phyloP scores from a whole-genome alignment of 2,113 vertebrate genomes.

The Thalassoma bifasciatum region DNA sequence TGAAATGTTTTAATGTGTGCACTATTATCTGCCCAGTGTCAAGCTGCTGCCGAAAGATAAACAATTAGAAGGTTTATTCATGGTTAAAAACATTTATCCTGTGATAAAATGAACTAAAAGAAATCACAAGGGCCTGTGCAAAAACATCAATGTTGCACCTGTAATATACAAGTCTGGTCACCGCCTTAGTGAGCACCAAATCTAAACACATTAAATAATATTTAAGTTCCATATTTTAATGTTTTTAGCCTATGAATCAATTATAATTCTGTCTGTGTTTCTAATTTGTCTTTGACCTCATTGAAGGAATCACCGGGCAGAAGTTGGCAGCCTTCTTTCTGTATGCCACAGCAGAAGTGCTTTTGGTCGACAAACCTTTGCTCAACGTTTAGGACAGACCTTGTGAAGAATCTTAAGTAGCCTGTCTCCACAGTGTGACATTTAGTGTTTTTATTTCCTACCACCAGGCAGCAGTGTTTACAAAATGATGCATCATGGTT shows the following conservation, averaged over 20 bases:
- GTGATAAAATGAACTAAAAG: constrained; percentile 1
- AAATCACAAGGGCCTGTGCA: constrained; percentile 41
- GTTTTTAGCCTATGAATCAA: neutral
- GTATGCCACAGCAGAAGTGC: neutral
- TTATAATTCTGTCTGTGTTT: neutral
- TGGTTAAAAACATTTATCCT: neutral
- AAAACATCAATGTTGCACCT: constrained; percentile 8
- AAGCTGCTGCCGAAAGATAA: neutral
- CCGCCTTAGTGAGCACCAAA: too few relatives aligned
- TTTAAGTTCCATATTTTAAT: neutral
- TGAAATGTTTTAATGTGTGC: neutral
- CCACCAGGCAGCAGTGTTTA: neutral
- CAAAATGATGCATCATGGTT: neutral
- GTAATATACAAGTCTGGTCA: neutral
- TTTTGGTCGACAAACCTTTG: neutral
- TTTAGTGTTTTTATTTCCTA: neutral
- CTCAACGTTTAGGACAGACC: neutral
- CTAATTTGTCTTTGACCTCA: neutral
- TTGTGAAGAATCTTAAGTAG: constrained; percentile 1
- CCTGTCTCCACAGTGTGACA: neutral
- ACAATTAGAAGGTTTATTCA: neutral
- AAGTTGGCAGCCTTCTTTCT: neutral
- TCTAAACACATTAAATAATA: too few relatives aligned
- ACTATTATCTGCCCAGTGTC: neutral
- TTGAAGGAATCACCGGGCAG: too few relatives aligned